Evolutionary conservation across 2,113 vertebrate species (phyloP).

Genomic region (Phoxinus phoxinus): DNA sequence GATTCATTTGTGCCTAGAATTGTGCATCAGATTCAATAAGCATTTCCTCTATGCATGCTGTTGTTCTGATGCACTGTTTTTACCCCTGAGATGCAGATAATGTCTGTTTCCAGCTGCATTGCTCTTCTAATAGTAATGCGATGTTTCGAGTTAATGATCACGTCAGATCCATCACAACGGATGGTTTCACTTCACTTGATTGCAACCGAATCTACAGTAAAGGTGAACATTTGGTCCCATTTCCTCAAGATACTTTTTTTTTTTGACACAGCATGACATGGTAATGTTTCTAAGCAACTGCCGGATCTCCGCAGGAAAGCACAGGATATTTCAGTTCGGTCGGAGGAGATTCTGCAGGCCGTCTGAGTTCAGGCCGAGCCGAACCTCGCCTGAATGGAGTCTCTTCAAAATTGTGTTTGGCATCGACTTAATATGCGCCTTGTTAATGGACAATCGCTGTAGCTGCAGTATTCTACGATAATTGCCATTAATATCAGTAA

Average conservation of each 20-base stretch:
- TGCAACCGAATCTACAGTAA: not conserved
- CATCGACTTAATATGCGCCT: not conserved
- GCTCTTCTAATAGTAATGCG: not conserved
- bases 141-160: not conserved
- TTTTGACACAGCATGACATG: conserved; percentile 27
- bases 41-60: not conserved
- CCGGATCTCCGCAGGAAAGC: conserved; percentile 4
- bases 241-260: conserved; percentile 32
- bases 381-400: not conserved
- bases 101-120: not conserved
- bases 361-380: not conserved
- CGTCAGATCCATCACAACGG: not conserved
- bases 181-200: not conserved
- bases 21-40: not conserved
- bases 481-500: conserved; percentile 10
- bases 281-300: conserved; percentile 59
- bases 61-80: not conserved
- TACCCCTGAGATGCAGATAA: not conserved
- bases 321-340: not conserved
- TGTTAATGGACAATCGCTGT: not conserved
- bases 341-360: not conserved
- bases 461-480: not conserved
- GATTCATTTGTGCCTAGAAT: not conserved
- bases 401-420: not conserved
- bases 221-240: not conserved